These are phyloP conservation scores for Achatina immaculata DNA, from an alignment of 1,140 invertebrate species.

Conservation along the genomic window DNA sequence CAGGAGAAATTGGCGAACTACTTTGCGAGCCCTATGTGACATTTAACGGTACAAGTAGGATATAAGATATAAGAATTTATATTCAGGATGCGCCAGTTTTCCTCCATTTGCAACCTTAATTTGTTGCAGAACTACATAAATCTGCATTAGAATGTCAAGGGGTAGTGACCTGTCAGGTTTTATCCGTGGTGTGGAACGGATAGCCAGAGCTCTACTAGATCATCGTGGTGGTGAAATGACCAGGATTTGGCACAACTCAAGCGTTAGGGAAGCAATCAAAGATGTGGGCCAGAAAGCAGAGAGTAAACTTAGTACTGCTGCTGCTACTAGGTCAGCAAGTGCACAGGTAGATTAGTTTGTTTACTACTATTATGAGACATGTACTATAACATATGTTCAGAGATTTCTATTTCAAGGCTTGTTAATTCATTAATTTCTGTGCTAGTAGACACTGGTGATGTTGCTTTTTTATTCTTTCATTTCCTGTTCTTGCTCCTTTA, in stretches of 20 bases:
- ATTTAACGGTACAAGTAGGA: too few species aligned
- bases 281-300: slow-evolving; percentile 50
- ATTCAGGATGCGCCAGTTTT: too few species aligned
- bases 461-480: neutral
- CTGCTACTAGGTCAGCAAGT: slow-evolving; percentile 36
- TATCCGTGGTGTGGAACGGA: slow-evolving; percentile 58
- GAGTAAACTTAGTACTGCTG: slow-evolving; percentile 30
- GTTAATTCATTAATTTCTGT: too few species aligned
- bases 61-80: too few species aligned
- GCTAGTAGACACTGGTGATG: neutral
- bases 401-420: neutral
- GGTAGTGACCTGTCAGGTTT: slow-evolving; percentile 59
- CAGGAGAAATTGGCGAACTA: too few species aligned
- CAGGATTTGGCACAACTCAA: slow-evolving; percentile 62
- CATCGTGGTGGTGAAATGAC: slow-evolving; percentile 53
- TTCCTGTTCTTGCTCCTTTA: slow-evolving; percentile 1
- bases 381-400: neutral
- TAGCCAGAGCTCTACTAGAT: slow-evolving; percentile 55
- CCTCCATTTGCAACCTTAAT: too few species aligned
- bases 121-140: too few species aligned
- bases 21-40: too few species aligned
- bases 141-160: slow-evolving; percentile 59
- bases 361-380: neutral
- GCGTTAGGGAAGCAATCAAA: slow-evolving; percentile 54
- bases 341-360: slow-evolving; percentile 44